A percentile compares a stretch with the other conserved stretches of the same genome.
These are phyloP conservation scores for Ferrisia virgata DNA, from an alignment of 2,888 invertebrate species.

Conservation along the genomic window DNA sequence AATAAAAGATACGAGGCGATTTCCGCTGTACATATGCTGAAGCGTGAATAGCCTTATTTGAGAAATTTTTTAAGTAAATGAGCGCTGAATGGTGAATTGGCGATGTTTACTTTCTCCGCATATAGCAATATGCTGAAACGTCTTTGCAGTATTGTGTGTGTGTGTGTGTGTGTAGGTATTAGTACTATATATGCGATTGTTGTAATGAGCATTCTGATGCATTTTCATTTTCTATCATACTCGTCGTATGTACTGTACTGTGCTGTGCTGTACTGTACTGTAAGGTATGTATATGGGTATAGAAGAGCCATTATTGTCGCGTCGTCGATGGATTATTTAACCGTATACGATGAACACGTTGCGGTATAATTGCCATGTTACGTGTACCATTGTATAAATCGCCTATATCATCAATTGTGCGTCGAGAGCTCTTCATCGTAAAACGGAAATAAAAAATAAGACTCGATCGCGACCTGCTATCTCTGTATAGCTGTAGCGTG, in stretches of 20 bases:
- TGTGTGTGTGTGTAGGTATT: too few relatives aligned
- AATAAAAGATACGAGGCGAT: neutral
- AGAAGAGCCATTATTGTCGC: neutral
- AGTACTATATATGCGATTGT: neutral
- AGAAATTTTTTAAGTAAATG: constrained; percentile 15
- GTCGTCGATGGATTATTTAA: neutral
- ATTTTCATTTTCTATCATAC: constrained; percentile 14
- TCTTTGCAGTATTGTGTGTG: neutral
- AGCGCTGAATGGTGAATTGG: neutral
- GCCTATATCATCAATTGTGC: neutral
- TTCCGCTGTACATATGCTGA: neutral
- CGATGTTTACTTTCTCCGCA: constrained; percentile 10
- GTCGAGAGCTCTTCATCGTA: neutral
- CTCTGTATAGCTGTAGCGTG: too few relatives aligned
- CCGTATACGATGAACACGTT: neutral
- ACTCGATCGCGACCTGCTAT: neutral
- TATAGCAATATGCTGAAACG: neutral
- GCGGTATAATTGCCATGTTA: constrained; percentile 6
- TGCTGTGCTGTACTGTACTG: too few relatives aligned
- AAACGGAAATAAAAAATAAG: constrained; percentile 3
- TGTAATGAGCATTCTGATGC: constrained; percentile 13
- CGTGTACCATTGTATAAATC: constrained; percentile 10
- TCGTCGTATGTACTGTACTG: neutral
- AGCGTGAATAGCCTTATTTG: neutral
- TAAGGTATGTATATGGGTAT: too few relatives aligned